phyloP scores from a whole-genome alignment of 2,888 invertebrate genomes.

The Rhimphoctona megacephalus region DNA sequence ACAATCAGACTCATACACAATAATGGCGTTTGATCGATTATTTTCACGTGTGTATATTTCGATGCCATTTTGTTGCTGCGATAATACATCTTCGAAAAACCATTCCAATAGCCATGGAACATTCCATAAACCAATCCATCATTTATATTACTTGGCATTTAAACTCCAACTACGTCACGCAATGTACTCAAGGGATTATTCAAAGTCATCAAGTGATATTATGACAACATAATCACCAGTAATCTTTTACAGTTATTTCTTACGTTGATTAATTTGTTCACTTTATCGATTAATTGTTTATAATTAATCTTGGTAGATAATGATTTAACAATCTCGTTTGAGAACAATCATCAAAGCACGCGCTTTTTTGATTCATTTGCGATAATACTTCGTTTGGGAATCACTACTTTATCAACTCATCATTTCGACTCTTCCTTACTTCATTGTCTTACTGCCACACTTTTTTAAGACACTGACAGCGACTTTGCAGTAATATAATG shows the following conservation, averaged over 20 bases:
- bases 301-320: background rate
- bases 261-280: background rate
- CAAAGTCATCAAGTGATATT: background rate
- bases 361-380: background rate
- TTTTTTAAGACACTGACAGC: background rate
- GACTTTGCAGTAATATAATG: constrained; percentile 5
- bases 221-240: background rate
- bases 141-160: background rate
- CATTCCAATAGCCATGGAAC: background rate
- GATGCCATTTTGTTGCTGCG: constrained; percentile 6
- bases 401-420: background rate
- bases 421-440: background rate
- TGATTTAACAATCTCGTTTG: background rate
- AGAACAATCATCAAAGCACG: background rate
- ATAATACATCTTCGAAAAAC: background rate
- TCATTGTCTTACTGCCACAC: background rate
- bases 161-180: background rate
- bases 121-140: background rate
- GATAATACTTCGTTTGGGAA: background rate
- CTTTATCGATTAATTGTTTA: background rate
- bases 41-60: background rate
- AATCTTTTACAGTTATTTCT: too few relatives aligned
- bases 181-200: background rate
- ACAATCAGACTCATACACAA: background rate
- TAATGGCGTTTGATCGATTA: background rate